phyloP scores from a whole-genome alignment of 2,888 invertebrate species.

The Sicus ferrugineus region DNA sequence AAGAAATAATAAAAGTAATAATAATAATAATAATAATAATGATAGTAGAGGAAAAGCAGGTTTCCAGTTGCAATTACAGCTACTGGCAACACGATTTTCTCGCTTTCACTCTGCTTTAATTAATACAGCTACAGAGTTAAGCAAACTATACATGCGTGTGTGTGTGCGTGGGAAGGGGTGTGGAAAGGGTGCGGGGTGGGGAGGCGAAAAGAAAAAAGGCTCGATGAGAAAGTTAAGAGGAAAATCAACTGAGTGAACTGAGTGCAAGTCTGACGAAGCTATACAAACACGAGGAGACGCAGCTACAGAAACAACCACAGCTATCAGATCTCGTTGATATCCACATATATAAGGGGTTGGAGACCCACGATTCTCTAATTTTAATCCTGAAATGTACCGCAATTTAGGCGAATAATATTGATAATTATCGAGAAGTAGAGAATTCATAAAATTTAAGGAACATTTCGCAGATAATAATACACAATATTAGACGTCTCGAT shows the following conservation, averaged over 20 bases:
- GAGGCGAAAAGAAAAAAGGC: neutral
- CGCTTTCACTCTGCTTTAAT: constrained; percentile 6
- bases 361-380: too few species aligned
- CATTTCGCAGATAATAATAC: too few species aligned
- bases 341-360: too few species aligned
- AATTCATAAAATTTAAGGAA: too few species aligned
- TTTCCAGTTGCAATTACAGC: neutral
- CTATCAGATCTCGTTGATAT: too few species aligned
- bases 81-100: neutral
- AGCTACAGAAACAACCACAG: too few species aligned
- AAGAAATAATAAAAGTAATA: neutral
- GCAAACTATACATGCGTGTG: too few species aligned
- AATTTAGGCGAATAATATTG: too few species aligned
- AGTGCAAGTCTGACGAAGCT: neutral
- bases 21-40: neutral
- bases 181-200: neutral
- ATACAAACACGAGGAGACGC: neutral
- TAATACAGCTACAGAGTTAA: neutral
- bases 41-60: neutral
- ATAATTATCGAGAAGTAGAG: too few species aligned
- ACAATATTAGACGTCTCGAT: too few species aligned
- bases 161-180: too few species aligned
- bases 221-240: neutral
- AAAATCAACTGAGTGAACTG: neutral
- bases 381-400: too few species aligned